Evolutionary conservation across 2,888 invertebrate genomes (phyloP).

Genomic region (Limnephilus rhombicus): DNA sequence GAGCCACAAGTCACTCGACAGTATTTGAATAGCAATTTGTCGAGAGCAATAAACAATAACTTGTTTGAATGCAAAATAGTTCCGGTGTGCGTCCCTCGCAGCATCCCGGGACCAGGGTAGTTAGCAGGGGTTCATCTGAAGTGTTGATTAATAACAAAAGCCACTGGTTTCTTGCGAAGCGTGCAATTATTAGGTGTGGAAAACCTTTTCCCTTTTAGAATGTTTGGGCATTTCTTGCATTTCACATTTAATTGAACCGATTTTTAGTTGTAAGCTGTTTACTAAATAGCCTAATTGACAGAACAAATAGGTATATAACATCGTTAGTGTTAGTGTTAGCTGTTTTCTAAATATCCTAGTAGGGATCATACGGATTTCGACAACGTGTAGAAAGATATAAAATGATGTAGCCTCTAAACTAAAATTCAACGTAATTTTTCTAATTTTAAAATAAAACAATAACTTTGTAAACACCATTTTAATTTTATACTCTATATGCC

Average conservation of each 20-base stretch:
- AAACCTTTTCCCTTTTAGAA: background rate
- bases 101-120: background rate
- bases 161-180: conserved; percentile 50
- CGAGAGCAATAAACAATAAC: conserved; percentile 40
- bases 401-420: too few relatives aligned
- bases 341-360: too few relatives aligned
- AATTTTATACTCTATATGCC: too few relatives aligned
- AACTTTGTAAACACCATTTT: too few relatives aligned
- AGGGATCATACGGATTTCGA: too few relatives aligned
- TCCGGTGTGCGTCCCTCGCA: conserved; percentile 33
- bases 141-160: conserved; percentile 65
- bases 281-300: too few relatives aligned
- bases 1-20: conserved; percentile 46
- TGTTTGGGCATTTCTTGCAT: background rate
- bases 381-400: too few relatives aligned
- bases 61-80: conserved; percentile 48
- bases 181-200: conserved; percentile 7
- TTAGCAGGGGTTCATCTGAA: conserved; percentile 47
- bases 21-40: conserved; percentile 54
- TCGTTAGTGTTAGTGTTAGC: too few relatives aligned
- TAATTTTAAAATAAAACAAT: too few relatives aligned
- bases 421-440: too few relatives aligned
- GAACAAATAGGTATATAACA: too few relatives aligned
- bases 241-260: background rate
- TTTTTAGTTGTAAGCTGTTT: too few relatives aligned